Evolutionary conservation across 1,140 invertebrate species (phyloP), one percentile per base, ranked within the genome.

Genomic region (Oryzaephilus surinamensis): DNA sequence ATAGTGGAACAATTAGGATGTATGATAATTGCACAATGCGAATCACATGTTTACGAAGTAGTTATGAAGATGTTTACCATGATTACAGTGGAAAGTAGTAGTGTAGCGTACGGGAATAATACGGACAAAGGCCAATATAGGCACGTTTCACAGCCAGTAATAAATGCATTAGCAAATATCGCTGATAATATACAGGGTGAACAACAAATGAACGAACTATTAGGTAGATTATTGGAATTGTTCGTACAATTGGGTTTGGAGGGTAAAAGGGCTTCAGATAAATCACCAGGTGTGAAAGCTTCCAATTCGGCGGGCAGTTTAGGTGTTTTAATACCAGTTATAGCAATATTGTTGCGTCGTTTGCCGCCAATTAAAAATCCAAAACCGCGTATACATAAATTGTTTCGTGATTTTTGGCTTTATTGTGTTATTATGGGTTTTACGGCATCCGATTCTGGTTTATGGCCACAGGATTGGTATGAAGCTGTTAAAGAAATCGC

Each of bases 371-470:
- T 99, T 41, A 77, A 73, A 51, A 81, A 93, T 45, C 90, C 95
- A 0, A 91, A 94, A 49, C 84, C 90, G 3, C 69, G 94, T n/a
- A 69, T 98, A n/a, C 79, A 94, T 50, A 98, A 98, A 60, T 66
- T 98, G 3, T 99, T 99, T 61, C 79, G 93, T 54, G 95, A 99
- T 64, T 99, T 99, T 62, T 99, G 96, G 96, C 70, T 97, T 6
- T 99, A 99, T 60, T 98, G 92, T 58, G 92, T 98, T n/a, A 86
- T 99, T 5, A 94, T 98, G 81, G 94, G 93, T 14, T 99, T 99
- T 62, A 93, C 93, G 2, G 79, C 83, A 0, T 79, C 83, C 23
- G 78, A 85, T 50, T 79, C 81, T 59, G 79, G 84, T 38, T 63
- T 97, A 5, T 99, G 95, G 95, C 96, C 95, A 0, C 67, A 73